Evolutionary conservation across 92 coral and sea anemone species (phyloP).

Genomic region (Heteractis magnifica): DNA sequence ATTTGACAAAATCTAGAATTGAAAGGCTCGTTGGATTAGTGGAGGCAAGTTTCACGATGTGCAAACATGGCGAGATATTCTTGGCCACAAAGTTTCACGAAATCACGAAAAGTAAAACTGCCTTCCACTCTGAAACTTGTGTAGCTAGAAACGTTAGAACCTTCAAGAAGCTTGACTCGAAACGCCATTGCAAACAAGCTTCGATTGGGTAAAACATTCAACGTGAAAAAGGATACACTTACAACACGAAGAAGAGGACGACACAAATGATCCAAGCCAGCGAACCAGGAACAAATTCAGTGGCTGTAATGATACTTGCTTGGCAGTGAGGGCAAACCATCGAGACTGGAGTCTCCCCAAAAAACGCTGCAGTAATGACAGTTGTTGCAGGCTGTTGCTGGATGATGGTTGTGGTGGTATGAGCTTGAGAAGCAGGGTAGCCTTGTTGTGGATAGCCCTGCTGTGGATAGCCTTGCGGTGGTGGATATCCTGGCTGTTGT

Average conservation of each 20-base stretch:
- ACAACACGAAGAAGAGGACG: constrained; percentile 54
- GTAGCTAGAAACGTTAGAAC: no score
- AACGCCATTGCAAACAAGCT: not conserved
- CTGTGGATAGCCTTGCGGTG: not conserved
- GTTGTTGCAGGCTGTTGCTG: constrained; percentile 49
- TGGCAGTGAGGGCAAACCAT: constrained; percentile 79
- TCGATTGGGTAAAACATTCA: not conserved
- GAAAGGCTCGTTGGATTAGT: no score
- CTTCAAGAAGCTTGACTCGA: not conserved
- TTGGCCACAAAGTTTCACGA: no score
- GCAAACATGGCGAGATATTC: no score
- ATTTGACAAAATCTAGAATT: no score
- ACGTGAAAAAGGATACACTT: constrained; percentile 15
- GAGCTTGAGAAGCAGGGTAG: constrained; percentile 10
- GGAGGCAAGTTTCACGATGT: no score
- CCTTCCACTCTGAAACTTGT: no score
- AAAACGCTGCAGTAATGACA: constrained; percentile 27
- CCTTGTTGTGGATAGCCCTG: not conserved
- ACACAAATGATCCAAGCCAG: constrained; percentile 73
- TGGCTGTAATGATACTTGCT: constrained; percentile 63
- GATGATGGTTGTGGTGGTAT: constrained; percentile 35
- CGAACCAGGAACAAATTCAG: constrained; percentile 58
- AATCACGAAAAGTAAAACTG: no score
- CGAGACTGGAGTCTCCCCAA: constrained; percentile 56
- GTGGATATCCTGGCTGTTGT: constrained; percentile 38